Percentiles rank a stretch among this genome's conserved stretches.
phyloP scores from a whole-genome alignment of 2,888 invertebrate species.

The Drosophila merina region DNA sequence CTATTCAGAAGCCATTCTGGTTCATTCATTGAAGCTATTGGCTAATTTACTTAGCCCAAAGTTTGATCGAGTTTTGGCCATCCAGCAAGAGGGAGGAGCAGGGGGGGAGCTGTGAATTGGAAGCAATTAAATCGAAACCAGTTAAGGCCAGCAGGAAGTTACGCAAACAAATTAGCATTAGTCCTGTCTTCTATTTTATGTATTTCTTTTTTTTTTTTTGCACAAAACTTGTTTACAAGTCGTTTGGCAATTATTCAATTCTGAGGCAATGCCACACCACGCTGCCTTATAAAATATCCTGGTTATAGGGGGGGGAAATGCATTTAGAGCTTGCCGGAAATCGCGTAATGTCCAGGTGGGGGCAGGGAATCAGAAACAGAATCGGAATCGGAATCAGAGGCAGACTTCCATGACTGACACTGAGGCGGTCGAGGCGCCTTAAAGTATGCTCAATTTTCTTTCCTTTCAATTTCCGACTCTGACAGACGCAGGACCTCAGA shows the following conservation, averaged over 20 bases:
- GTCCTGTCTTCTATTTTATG: neutral
- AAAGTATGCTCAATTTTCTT: slow-evolving; percentile 65
- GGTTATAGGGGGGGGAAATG: slow-evolving; percentile 47
- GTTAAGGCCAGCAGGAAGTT: neutral
- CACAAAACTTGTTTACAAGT: slow-evolving; percentile 65
- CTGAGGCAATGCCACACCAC: slow-evolving; percentile 57
- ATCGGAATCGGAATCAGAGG: neutral
- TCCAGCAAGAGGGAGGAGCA: neutral
- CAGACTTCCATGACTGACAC: neutral
- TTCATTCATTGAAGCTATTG: slow-evolving; percentile 18
- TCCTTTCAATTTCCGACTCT: slow-evolving; percentile 64
- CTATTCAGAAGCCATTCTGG: slow-evolving; percentile 1
- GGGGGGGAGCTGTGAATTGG: neutral
- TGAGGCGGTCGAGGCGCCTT: slow-evolving; percentile 34
- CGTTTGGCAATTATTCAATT: slow-evolving; percentile 77
- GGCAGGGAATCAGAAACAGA: neutral
- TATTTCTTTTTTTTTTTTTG: no score
- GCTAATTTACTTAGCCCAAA: slow-evolving; percentile 44
- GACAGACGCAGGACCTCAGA: slow-evolving; percentile 40
- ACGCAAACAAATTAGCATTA: slow-evolving; percentile 62
- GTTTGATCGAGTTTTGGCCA: slow-evolving; percentile 41
- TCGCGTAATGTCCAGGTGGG: slow-evolving; percentile 53
- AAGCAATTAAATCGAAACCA: neutral
- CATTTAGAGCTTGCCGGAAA: slow-evolving; percentile 62
- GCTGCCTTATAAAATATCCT: slow-evolving; percentile 53